Evolutionary conservation across 1,140 invertebrate species (phyloP), one percentile per base, ranked within the genome.

Genomic region (Pseudachorutes palmiensis): DNA sequence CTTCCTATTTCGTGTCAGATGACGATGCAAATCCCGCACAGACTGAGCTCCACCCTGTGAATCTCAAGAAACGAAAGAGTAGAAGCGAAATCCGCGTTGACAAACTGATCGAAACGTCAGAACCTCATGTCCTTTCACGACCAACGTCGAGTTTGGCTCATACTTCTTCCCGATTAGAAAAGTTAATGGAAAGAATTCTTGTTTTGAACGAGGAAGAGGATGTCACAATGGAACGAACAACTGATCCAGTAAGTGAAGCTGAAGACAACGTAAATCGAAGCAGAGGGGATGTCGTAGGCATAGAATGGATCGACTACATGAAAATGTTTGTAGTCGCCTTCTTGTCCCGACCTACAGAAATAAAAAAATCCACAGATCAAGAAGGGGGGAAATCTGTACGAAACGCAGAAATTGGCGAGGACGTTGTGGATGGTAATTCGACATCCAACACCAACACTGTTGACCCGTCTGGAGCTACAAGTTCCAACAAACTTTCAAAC

Each of bases 281-380:
- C n/a, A n/a, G n/a, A n/a, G 51, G 51, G 3, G 12, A 14, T 24
- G 51, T 55, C 5, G 51, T 55, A 26, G 51, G 51, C 5, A 24
- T 55, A 5, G 51, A 55, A 22, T 55, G 51, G 51, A 55, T 55
- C 24, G 51, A 55, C 24, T 55, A 55, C 51, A 55, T 55, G 51
- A 55, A 55, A 55, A 22, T 55, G 24, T 55, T 55, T 55, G 24
- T 55, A 12, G 24, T 26, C 12, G 12, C 51, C 3, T 55, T 55
- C 24, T 55, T 55, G 9, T 26, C 12, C 5, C 51, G 51, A 5
- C 19, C 36, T 19, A 19, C 5, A 41, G 36, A 41, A 41, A 19
- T 19, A 41, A 41, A 9, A 5, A 26, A 12, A 9, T 9, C 9
- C 24, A 24, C 12, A 14, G 51, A 12, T 45, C 19, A 12, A 45